Evolutionary conservation across 2,113 vertebrate species (phyloP).

Genomic region (Corydoras maculifer): DNA sequence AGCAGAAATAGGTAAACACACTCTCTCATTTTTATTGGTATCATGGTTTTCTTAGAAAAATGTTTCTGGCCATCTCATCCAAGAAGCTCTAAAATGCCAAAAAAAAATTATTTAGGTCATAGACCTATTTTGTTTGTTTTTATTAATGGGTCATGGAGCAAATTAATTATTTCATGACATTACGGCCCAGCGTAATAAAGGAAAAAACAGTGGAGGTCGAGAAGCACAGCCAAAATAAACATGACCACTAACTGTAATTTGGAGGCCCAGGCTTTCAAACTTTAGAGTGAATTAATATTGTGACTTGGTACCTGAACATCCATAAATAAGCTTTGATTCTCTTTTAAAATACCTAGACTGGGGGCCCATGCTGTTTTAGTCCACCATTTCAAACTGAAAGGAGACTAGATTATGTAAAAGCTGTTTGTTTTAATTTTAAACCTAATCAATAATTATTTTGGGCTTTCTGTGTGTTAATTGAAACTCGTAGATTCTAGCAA

Average conservation of each 20-base stretch:
- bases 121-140: slow-evolving; percentile 59
- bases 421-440: too few species aligned
- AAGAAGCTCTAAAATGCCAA: slow-evolving; percentile 51
- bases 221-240: slow-evolving; percentile 53
- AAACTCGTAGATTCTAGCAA: too few species aligned
- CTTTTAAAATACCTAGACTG: not conserved
- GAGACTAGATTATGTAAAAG: too few species aligned
- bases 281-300: slow-evolving; percentile 39
- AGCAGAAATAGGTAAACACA: slow-evolving; percentile 37
- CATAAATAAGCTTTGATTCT: not conserved
- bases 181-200: slow-evolving; percentile 57
- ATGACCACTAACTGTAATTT: slow-evolving; percentile 33
- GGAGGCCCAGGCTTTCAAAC: slow-evolving; percentile 35
- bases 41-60: slow-evolving; percentile 49
- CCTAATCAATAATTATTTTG: too few species aligned
- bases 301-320: slow-evolving; percentile 15
- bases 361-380: too few species aligned
- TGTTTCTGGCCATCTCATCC: slow-evolving; percentile 41
- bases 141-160: slow-evolving; percentile 58
- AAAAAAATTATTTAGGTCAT: slow-evolving; percentile 41
- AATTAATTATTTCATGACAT: slow-evolving; percentile 64
- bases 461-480: too few species aligned
- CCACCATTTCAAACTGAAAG: too few species aligned
- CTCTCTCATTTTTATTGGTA: slow-evolving; percentile 20
- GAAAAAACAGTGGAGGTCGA: slow-evolving; percentile 45